Base-by-base conservation (phyloP, 2,797 vertebrate genomes). In the Lerista edwardsae region DNA sequence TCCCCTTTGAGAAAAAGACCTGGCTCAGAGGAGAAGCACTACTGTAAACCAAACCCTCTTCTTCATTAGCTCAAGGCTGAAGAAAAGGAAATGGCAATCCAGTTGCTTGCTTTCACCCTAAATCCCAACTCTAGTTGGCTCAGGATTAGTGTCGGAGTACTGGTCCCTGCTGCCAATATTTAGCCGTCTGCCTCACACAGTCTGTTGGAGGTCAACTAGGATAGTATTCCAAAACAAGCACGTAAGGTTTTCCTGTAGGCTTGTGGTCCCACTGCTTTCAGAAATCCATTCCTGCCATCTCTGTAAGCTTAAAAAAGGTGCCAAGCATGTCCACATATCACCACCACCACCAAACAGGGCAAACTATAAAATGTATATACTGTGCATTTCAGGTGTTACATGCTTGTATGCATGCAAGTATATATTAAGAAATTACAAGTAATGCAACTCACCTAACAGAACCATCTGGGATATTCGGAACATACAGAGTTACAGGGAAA, bases 401-500 rank as follows among this genome's bases (percentile, higher is more conserved):
- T 64, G 15, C 27, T 17, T 57, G 19, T 31, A 55, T 12, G 5
- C 36, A 72, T 11, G n/a, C 1, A 19, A 61, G 29, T 47, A 17
- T 17, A 73, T 41, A 55, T 44, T 84, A 68, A 7, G 74, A 57
- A 67, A 55, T 17, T 64, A 75, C 74, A 80, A 47, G 9, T 23
- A 29, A 44, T 21, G 31, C 4, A 73, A 29, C 87, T 96, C 90
- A 99, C 99, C 99, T 97, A 91, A 99, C 98, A 79, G 97, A 98
- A 90, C 98, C 98, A 34, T 99, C 97, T n/a, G 98, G 96, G 79
- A 97, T 93, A 88, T 97, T 98, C 77, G 99, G 99, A 83, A 99
- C 98, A 39, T 99, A 98, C 17, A 99, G 96, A 0, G 96, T 98
- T 88, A 99, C 96, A 75, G 97, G 96, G 86, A 98, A 96, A 55